Base-by-base conservation (phyloP, 2,888 invertebrate genomes). In the Drosophila multiciliata region DNA sequence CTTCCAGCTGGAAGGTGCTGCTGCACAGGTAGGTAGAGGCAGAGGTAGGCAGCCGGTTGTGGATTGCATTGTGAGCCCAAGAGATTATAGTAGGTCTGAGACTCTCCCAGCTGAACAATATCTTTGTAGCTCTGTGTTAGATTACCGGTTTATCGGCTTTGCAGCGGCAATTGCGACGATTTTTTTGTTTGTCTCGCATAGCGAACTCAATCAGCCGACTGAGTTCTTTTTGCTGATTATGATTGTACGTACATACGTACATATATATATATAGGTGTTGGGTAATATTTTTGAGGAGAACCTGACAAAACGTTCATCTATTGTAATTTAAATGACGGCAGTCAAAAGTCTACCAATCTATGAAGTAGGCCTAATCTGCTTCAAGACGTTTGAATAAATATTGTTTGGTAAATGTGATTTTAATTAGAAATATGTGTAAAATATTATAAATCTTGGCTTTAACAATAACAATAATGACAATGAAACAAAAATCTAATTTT, bases 121-220 rank as follows among this genome's bases (percentile, higher is more conserved):
- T 65, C 42, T 77, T 73, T 61, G 72, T 58, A 58, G 73, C 29
- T 57, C 66, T 55, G 68, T 63, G 54, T 69, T 52, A 64, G 61
- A 73, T 83, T 78, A 83, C 83, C 76, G 81, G 83, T 83, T 79
- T 75, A 59, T 61, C 84, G 57, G 73, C 83, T 72, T 73, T 62
- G 75, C 70, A 63, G 50, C 58, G 50, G 62, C 52, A 42, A 45
- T 53, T 69, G 69, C n/a, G 50, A 58, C 36, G 36, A 26, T 38
- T 60, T 57, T 78, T 76, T 71, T 54, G 38, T 50, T 60, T 70
- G 52, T 70, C 55, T 58, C 50, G 42, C 69, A 23, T 9, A 68
- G 36, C 69, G 36, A 68, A 68, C 50, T 68, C 52, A 71, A 78
- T 78, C 78, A 80, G 78, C 80, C 78, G 78, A 80, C 72, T 58